Conservation (phyloP, 2,888 invertebrate species). For the Apamea crenata region DNA sequence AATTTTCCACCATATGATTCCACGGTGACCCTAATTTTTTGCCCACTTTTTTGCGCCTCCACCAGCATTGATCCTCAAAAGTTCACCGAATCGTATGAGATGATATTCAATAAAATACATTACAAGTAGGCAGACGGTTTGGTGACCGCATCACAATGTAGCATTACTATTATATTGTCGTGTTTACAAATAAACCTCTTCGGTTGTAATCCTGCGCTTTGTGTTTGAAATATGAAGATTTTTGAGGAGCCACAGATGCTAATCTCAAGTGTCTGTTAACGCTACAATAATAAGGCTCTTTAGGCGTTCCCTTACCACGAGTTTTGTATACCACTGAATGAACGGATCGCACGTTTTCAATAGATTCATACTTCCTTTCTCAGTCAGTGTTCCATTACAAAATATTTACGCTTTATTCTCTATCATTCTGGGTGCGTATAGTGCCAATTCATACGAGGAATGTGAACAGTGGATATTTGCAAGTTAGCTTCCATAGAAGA, state of each 20-base stretch:
- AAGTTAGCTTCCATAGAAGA: neutral
- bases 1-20: slow-evolving; percentile 58
- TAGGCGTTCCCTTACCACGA: slow-evolving; percentile 83
- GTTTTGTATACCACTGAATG: slow-evolving; percentile 81
- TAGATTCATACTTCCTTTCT: slow-evolving; percentile 84
- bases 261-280: slow-evolving; percentile 91
- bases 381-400: slow-evolving; percentile 61
- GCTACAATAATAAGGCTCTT: slow-evolving; percentile 87
- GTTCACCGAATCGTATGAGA: slow-evolving; percentile 86
- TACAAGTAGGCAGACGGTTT: slow-evolving; percentile 79
- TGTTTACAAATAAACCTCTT: slow-evolving; percentile 90
- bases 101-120: slow-evolving; percentile 86
- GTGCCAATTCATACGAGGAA: slow-evolving; percentile 49
- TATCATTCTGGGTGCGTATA: slow-evolving; percentile 58
- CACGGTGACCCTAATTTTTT: slow-evolving; percentile 66
- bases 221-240: slow-evolving; percentile 86
- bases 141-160: slow-evolving; percentile 83
- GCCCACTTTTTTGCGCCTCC: slow-evolving; percentile 71
- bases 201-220: slow-evolving; percentile 87
- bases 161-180: slow-evolving; percentile 80
- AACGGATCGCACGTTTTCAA: slow-evolving; percentile 80
- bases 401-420: slow-evolving; percentile 63
- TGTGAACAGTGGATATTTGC: slow-evolving; percentile 21
- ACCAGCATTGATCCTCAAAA: slow-evolving; percentile 77
- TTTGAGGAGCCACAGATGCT: slow-evolving; percentile 88